These are phyloP conservation scores for Electrona antarctica DNA, from an alignment of 2,113 vertebrate species.

Conservation along the genomic window DNA sequence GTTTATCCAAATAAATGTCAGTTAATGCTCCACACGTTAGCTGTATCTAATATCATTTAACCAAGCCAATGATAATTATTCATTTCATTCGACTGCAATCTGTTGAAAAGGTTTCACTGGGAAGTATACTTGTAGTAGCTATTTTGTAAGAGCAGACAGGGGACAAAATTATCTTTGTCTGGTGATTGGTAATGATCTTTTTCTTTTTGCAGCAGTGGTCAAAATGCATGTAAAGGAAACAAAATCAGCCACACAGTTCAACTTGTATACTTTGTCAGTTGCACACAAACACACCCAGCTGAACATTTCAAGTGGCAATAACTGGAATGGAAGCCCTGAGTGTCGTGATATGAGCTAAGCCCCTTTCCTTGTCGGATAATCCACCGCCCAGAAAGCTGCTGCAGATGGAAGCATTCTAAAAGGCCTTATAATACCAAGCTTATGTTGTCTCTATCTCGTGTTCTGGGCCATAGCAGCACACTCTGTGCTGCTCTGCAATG, in stretches of 20 bases:
- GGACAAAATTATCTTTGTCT: not conserved
- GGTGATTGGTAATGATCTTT: not conserved
- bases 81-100: not conserved
- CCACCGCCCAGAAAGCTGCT: constrained; percentile 76
- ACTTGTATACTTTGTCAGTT: constrained; percentile 21
- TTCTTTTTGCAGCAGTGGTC: not conserved
- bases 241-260: constrained; percentile 21
- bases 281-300: constrained; percentile 21
- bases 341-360: constrained; percentile 75
- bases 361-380: constrained; percentile 79
- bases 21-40: not conserved
- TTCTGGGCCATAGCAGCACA: constrained; percentile 59
- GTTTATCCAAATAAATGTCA: not conserved
- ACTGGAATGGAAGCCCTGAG: constrained; percentile 59
- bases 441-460: constrained; percentile 80
- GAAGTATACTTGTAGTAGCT: not conserved
- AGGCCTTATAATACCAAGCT: constrained; percentile 78
- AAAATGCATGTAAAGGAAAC: constrained; percentile 14
- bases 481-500: constrained; percentile 49
- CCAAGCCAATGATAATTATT: no score
- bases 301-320: constrained; percentile 66
- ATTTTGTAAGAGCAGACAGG: not conserved
- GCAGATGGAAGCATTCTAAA: constrained; percentile 79
- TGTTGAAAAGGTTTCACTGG: not conserved
- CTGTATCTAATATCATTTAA: not conserved